A percentile compares a stretch with the other conserved stretches of the same genome.
Conservation (phyloP, 2,113 vertebrate species). For the Oreocharis arfaki region DNA sequence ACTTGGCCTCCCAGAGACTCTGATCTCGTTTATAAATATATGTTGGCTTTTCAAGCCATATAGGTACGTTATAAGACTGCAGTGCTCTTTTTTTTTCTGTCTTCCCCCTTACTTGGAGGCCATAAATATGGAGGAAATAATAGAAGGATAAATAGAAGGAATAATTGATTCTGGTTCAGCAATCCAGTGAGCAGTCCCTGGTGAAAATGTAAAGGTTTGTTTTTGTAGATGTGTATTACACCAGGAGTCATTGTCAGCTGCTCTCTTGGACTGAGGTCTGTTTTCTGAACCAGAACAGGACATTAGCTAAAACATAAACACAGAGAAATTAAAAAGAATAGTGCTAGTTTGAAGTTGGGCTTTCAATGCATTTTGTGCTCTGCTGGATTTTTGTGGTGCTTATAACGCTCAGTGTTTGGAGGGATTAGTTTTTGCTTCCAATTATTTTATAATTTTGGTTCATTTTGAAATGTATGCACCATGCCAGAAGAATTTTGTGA, state of each 20-base stretch:
- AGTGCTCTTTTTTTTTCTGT: neutral
- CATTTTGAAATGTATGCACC: neutral
- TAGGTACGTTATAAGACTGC: neutral
- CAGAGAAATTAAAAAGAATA: slow-evolving; percentile 20
- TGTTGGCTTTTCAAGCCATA: neutral
- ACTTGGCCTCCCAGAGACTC: neutral
- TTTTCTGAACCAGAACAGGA: slow-evolving; percentile 37
- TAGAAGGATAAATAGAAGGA: neutral
- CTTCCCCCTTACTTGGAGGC: neutral
- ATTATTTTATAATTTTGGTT: neutral
- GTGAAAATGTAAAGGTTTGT: slow-evolving; percentile 24
- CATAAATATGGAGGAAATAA: neutral
- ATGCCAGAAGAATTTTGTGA: neutral
- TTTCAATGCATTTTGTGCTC: neutral
- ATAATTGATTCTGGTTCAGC: neutral
- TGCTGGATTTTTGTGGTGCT: neutral
- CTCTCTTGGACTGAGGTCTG: neutral
- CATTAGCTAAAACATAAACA: slow-evolving; percentile 45
- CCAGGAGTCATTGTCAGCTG: slow-evolving; percentile 13
- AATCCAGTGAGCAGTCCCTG: neutral
- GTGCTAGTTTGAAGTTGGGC: neutral
- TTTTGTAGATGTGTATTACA: slow-evolving; percentile 33
- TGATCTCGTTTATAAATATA: neutral
- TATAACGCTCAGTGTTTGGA: neutral
- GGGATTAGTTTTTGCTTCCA: neutral